Evolutionary conservation across 2,888 invertebrate genomes (phyloP), one percentile per base, ranked within the genome.

Genomic region (Lithophane ornitopus): DNA sequence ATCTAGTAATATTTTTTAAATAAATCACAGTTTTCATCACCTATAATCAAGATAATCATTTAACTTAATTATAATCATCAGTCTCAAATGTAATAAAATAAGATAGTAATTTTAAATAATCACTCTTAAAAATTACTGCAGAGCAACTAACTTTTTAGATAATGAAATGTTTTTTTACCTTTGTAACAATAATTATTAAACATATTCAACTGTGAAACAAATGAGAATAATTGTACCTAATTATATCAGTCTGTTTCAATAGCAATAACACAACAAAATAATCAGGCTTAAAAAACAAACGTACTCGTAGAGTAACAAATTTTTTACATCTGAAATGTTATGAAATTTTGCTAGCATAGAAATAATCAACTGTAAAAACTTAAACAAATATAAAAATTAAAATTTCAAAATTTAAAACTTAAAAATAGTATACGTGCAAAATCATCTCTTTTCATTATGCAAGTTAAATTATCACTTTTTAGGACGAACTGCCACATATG

Each of bases 161-260:
- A 56, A 12, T 56, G 61, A n/a, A n/a, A n/a, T n/a, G n/a, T n/a
- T n/a, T n/a, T n/a, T n/a, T n/a, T 41, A 41, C 9, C 41, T 7
- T 65, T 73, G 59, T 49, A 74, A 59, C 58, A 67, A 61, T 67
- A 61, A 61, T 67, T 41, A 68, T 52, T 68, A 74, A 65, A 72
- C 71, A 52, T 49, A 72, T 9, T 72, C 63, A 63, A 71, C 71
- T 71, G 28, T 56, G 52, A 65, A 71, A 72, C 71, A 54, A 71
- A 71, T 62, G 26, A 65, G 63, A 65, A 63, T 71, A 63, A 56
- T 54, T 71, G 11, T 56, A 65, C 56, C 44, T 56, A 22, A 72
- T 62, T 71, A 73, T 73, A 74, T 9, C 52, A 68, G 59, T 62
- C 67, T 46, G 28, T 61, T 52, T 74, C 62, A 69, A 68, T 67